These are phyloP conservation scores for Geotrupes spiniger DNA, from an alignment of 2,888 invertebrate genomes.

Conservation along the genomic window DNA sequence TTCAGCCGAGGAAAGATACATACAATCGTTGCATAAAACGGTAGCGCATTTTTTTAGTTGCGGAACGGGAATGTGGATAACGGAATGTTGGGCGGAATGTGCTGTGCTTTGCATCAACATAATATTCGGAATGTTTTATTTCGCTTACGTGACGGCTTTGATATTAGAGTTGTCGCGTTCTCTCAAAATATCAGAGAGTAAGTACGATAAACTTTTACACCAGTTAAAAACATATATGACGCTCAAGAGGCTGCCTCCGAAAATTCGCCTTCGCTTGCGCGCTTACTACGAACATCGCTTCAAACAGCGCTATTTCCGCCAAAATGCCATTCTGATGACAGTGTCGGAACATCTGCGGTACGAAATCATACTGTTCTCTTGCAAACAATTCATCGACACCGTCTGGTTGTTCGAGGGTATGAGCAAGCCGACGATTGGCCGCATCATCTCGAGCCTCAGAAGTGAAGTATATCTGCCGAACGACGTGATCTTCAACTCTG, in stretches of 20 bases:
- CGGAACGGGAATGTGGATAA: slow-evolving; percentile 15
- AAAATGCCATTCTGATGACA: slow-evolving; percentile 6
- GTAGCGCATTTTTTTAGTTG: slow-evolving; percentile 11
- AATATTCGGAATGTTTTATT: slow-evolving; percentile 7
- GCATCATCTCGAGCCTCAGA: slow-evolving; percentile 9
- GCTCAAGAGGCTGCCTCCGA: slow-evolving; percentile 11
- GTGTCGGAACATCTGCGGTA: slow-evolving; percentile 14
- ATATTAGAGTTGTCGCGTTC: slow-evolving; percentile 10
- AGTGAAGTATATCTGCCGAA: slow-evolving; percentile 10
- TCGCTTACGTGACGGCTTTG: slow-evolving; percentile 13
- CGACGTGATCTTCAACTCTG: slow-evolving; percentile 8
- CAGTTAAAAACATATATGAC: slow-evolving; percentile 8
- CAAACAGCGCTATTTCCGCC: slow-evolving; percentile 11
- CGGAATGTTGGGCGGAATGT: slow-evolving; percentile 4
- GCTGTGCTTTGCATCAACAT: slow-evolving; percentile 8
- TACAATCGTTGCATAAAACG: slow-evolving; percentile 12
- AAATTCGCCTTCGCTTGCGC: slow-evolving; percentile 1
- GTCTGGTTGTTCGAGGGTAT: slow-evolving; percentile 15
- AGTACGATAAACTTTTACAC: slow-evolving; percentile 11
- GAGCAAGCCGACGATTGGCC: slow-evolving; percentile 7
- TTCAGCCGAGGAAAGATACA: not conserved
- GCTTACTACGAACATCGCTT: slow-evolving; percentile 12
- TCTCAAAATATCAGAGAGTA: slow-evolving; percentile 11
- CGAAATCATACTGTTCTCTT: slow-evolving; percentile 12
- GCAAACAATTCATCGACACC: slow-evolving; percentile 7